phyloP scores from a whole-genome alignment of 2,797 vertebrate genomes.

The Melanitta fusca region DNA sequence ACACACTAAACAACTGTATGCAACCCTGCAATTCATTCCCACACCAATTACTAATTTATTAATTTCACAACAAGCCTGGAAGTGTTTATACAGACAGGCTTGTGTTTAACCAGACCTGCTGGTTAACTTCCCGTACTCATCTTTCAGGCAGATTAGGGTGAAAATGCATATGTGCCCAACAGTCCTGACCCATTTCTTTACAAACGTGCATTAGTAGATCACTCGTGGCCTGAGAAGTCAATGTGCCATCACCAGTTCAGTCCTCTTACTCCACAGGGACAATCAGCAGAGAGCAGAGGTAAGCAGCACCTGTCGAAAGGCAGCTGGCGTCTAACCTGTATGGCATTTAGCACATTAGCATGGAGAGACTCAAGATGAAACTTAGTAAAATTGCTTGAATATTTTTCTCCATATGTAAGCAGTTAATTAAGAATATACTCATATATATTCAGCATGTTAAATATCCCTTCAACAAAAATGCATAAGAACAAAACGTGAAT shows the following conservation, averaged over 20 bases:
- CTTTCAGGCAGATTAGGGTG: background rate
- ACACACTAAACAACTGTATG: background rate
- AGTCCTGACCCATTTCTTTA: rapidly evolving
- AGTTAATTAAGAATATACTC: background rate
- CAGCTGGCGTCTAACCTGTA: background rate
- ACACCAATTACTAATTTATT: constrained; percentile 22
- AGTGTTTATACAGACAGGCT: background rate
- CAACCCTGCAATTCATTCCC: background rate
- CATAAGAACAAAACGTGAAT: background rate
- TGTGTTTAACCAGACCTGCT: background rate
- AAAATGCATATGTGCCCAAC: background rate
- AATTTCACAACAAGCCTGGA: constrained; percentile 25
- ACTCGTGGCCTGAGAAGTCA: rapidly evolving
- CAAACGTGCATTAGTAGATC: rapidly evolving
- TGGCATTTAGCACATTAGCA: rapidly evolving
- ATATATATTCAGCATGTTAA: background rate
- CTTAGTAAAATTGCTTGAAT: background rate
- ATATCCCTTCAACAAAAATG: background rate
- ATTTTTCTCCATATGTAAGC: background rate
- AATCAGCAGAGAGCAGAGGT: background rate
- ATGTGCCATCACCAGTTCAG: rapidly evolving
- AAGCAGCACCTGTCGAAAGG: background rate
- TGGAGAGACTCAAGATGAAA: rapidly evolving
- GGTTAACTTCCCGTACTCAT: rapidly evolving
- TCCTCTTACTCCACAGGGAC: background rate